phyloP scores from a whole-genome alignment of 2,888 invertebrate genomes.

The Saturnia pavonia region DNA sequence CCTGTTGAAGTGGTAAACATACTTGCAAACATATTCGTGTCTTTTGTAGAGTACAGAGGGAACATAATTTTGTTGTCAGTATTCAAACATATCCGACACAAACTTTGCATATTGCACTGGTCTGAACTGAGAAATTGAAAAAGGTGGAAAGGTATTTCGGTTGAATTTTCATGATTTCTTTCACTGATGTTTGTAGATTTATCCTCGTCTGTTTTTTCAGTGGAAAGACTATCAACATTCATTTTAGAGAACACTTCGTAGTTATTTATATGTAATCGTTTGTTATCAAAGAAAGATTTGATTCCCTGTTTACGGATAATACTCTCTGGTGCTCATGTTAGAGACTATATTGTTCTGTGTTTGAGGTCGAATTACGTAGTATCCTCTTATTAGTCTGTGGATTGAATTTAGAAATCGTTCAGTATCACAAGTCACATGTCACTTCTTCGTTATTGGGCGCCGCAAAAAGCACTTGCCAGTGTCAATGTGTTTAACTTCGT shows the following conservation, averaged over 20 bases:
- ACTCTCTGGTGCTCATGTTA: no score
- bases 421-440: no score
- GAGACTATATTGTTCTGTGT: no score
- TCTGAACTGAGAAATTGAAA: slow-evolving; percentile 43
- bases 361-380: no score
- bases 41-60: slow-evolving; percentile 53
- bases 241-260: slow-evolving; percentile 6
- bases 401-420: no score
- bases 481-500: no score
- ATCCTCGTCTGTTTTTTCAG: neutral
- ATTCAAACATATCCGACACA: slow-evolving; percentile 75
- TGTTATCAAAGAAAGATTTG: no score
- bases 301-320: no score
- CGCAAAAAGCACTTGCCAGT: no score
- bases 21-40: slow-evolving; percentile 49
- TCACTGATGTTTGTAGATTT: slow-evolving; percentile 10
- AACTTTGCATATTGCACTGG: slow-evolving; percentile 46
- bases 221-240: slow-evolving; percentile 4
- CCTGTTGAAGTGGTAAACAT: slow-evolving; percentile 62
- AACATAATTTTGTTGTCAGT: slow-evolving; percentile 52
- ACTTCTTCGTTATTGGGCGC: no score
- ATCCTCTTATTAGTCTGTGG: no score
- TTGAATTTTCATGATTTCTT: slow-evolving; percentile 29
- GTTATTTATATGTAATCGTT: neutral
- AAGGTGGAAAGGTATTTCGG: slow-evolving; percentile 47